Evolutionary conservation across 2,113 vertebrate genomes (phyloP).

Genomic region (Catagonus wagneri): DNA sequence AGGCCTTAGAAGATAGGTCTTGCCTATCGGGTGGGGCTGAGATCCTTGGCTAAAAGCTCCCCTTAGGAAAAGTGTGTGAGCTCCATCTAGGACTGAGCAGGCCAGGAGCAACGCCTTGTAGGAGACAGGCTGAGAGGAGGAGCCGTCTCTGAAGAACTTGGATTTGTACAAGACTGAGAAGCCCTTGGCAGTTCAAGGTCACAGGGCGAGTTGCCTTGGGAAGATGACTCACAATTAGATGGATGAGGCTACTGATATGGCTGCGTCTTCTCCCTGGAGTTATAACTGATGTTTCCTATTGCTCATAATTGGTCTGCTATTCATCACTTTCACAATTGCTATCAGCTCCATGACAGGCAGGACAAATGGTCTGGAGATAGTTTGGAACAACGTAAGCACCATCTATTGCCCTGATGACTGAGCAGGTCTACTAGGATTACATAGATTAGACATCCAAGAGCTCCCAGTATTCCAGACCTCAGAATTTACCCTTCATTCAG

Average conservation of each 20-base stretch:
- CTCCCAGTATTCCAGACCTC: not conserved
- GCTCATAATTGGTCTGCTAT: slow-evolving; percentile 78
- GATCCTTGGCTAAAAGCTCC: slow-evolving; percentile 53
- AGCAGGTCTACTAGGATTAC: not conserved
- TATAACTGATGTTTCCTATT: slow-evolving; percentile 77
- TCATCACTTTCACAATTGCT: slow-evolving; percentile 80
- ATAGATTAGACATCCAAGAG: not conserved
- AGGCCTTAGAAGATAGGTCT: slow-evolving; percentile 44
- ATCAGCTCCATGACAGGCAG: slow-evolving; percentile 74
- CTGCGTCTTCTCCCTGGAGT: slow-evolving; percentile 78
- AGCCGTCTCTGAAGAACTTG: slow-evolving; percentile 46
- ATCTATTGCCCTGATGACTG: slow-evolving; percentile 40
- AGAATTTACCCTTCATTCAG: not conserved
- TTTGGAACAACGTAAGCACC: slow-evolving; percentile 59
- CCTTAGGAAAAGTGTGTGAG: slow-evolving; percentile 64
- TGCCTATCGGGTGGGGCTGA: slow-evolving; percentile 61
- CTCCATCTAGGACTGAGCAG: slow-evolving; percentile 32
- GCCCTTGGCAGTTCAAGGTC: slow-evolving; percentile 77
- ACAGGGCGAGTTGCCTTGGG: slow-evolving; percentile 76
- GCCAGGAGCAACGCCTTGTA: slow-evolving; percentile 66
- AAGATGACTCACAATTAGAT: slow-evolving; percentile 78
- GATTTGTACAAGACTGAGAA: slow-evolving; percentile 66
- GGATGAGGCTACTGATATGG: slow-evolving; percentile 83
- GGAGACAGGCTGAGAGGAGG: slow-evolving; percentile 38
- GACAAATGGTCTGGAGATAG: slow-evolving; percentile 73